Evolutionary conservation across 2,888 invertebrate species (phyloP).

Genomic region (Rotaria magnacalcarata): DNA sequence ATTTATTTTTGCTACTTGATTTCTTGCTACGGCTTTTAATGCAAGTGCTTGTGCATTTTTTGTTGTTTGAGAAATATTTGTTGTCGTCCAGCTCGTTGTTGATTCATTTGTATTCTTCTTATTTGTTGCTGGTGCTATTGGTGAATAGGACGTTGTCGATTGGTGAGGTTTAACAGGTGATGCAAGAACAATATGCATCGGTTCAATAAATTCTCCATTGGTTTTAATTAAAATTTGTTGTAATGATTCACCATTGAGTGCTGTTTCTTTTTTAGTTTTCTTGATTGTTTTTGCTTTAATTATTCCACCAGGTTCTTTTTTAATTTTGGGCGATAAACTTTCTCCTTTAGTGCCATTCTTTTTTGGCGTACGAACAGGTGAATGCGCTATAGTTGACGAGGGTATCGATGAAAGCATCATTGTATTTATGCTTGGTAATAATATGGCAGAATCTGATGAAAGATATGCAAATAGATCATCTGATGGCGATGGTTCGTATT

Average conservation of each 20-base stretch:
- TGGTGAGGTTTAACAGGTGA: slow-evolving; percentile 16
- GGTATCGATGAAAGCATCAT: slow-evolving; percentile 12
- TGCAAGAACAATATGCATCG: slow-evolving; percentile 7
- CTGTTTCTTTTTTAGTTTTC: background rate
- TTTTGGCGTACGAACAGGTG: background rate
- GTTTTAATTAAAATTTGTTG: slow-evolving; percentile 24
- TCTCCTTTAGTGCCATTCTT: background rate
- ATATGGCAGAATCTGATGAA: background rate
- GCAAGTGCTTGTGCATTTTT: slow-evolving; percentile 34
- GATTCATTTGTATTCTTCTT: background rate
- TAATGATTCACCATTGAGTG: background rate
- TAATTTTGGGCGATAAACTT: background rate
- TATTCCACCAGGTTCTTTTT: background rate
- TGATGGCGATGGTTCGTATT: background rate
- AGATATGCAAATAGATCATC: background rate
- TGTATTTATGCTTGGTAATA: slow-evolving; percentile 23
- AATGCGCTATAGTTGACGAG: background rate
- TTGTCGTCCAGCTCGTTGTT: background rate
- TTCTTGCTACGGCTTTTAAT: slow-evolving; percentile 25
- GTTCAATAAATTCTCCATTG: background rate
- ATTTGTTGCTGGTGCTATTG: background rate
- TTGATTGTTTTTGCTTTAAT: background rate
- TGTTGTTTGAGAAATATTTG: slow-evolving; percentile 27
- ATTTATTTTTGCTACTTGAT: slow-evolving; percentile 34
- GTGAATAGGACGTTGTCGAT: background rate